Conservation (phyloP, 2,113 vertebrate species). For the Hiodon tergisus region DNA sequence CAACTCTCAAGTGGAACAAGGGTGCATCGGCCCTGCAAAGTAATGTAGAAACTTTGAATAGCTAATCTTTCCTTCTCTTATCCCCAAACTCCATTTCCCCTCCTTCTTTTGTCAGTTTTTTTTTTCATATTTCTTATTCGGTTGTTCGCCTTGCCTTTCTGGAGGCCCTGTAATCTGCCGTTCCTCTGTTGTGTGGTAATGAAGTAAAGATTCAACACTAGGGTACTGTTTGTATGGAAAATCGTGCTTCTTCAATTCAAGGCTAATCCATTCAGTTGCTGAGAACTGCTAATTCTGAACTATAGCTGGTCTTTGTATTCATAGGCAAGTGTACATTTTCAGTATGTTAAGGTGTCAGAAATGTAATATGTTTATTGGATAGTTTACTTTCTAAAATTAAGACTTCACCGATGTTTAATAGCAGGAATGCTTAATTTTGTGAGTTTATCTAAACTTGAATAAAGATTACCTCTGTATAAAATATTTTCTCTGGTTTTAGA, state of each 20-base stretch:
- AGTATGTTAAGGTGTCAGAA: not conserved
- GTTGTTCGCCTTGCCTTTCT: not conserved
- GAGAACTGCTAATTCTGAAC: slow-evolving; percentile 11
- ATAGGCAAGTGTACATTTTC: not conserved
- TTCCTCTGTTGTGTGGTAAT: not conserved
- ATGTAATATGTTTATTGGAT: slow-evolving; percentile 30
- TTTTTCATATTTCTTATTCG: not conserved
- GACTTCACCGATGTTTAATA: no score
- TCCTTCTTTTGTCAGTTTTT: not conserved
- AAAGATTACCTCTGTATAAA: not conserved
- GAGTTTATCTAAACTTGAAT: not conserved
- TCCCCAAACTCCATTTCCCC: not conserved
- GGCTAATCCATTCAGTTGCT: slow-evolving; percentile 5
- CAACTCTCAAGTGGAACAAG: slow-evolving; percentile 62
- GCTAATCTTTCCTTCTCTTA: no score
- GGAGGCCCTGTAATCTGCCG: not conserved
- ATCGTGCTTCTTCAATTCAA: not conserved
- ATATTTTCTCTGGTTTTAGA: no score
- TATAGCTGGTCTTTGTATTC: slow-evolving; percentile 17
- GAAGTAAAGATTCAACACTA: not conserved
- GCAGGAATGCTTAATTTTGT: not conserved
- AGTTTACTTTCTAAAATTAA: slow-evolving; percentile 48
- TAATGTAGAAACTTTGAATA: slow-evolving; percentile 60
- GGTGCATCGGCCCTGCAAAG: slow-evolving; percentile 54
- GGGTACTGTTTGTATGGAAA: not conserved